Evolutionary conservation across 2,797 vertebrate species (phyloP), one percentile per base, ranked within the genome.

Genomic region (Syndactyla subalaris): DNA sequence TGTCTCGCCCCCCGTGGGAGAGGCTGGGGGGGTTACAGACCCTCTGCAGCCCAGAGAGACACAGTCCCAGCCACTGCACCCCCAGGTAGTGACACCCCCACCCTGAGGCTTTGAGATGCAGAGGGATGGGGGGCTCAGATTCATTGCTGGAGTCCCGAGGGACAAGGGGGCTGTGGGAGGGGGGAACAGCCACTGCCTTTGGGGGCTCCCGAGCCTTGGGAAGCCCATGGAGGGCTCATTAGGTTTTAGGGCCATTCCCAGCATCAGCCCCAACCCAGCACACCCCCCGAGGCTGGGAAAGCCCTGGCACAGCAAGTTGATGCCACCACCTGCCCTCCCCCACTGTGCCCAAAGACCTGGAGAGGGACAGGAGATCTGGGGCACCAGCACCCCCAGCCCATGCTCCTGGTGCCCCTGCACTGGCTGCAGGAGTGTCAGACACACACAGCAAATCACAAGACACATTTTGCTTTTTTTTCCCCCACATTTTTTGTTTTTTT

Each of bases 351-450:
- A n/a, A 20, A 22, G 22, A 34, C 11, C 49, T 45, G 20, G 8
- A 30, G 14, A 45, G 24, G 39, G 22, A 46, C 51, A 5, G 0
- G 2, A n/a, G 74, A 10, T 27, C 2, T 51, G 62, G 63, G 80
- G 41, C 26, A 10, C 36, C 9, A 0, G 43, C 45, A 46, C 12
- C 43, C 29, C 32, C 8, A 0, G 46, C 74, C 32, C 14, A 0
- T 48, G 45, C 83, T n/a, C 58, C 14, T 5, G 2, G 39, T 48
- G 81, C 23, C 70, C 78, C 70, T 3, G 0, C 14, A 0, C 16
- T 0, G 0, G 5, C 67, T 73, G 65, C 0, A 1, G 14, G 62
- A 63, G 32, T 22, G 0, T 23, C 0, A 0, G 32, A 36, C 0
- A 0, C 45, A 14, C 59, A 1, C 30, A 58, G 41, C 63, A 41